phyloP scores from a whole-genome alignment of 1,140 invertebrate genomes.

The Apolygus lucorum region DNA sequence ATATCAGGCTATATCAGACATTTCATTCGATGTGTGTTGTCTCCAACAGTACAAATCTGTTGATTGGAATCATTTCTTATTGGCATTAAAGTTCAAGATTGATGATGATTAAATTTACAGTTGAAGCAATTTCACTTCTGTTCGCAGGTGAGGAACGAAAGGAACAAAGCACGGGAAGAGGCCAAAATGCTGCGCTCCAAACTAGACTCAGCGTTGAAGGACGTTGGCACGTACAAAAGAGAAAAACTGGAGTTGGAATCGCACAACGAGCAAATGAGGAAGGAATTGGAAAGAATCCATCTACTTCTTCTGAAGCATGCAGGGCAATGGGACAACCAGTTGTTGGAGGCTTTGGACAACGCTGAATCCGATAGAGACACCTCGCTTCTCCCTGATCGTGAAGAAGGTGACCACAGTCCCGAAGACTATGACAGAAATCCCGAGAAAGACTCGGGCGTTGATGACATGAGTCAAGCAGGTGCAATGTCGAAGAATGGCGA shows the following conservation, averaged over 20 bases:
- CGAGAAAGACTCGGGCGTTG: constrained; percentile 40
- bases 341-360: constrained; percentile 42
- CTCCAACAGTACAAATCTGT: too few species aligned
- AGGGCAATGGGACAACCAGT: constrained; percentile 38
- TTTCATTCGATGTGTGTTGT: too few species aligned
- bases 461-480: constrained; percentile 50
- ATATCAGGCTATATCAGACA: too few species aligned
- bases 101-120: too few species aligned
- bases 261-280: constrained; percentile 71
- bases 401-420: constrained; percentile 25
- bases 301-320: constrained; percentile 57
- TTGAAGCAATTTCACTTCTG: too few species aligned
- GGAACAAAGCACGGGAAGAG: constrained; percentile 81
- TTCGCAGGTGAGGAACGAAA: constrained; percentile 62
- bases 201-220: constrained; percentile 68
- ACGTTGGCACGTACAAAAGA: constrained; percentile 60
- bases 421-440: constrained; percentile 8
- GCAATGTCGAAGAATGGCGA: constrained; percentile 46
- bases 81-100: too few species aligned
- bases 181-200: constrained; percentile 69
- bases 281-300: constrained; percentile 68
- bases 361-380: constrained; percentile 41
- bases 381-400: constrained; percentile 30
- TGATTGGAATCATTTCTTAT: too few species aligned
- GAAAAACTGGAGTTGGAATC: constrained; percentile 70